Conservation (phyloP, 2,797 vertebrate genomes). For the Acanthurus tractus region DNA sequence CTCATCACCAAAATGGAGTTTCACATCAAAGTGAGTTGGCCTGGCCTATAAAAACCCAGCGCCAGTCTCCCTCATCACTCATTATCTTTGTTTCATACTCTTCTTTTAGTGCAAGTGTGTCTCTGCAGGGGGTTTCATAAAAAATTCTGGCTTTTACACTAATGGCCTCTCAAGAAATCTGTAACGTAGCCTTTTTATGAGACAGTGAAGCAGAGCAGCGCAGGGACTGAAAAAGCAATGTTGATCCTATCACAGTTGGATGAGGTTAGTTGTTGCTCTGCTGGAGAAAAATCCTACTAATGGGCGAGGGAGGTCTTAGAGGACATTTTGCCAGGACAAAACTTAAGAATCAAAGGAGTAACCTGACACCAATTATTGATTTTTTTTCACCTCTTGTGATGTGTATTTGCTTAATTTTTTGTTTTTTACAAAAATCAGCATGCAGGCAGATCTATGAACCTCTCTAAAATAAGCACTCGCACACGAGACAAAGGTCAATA, state of each 20-base stretch:
- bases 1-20: conserved; percentile 99
- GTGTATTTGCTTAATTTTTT: background rate
- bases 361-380: background rate
- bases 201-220: conserved; percentile 12
- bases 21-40: conserved; percentile 94
- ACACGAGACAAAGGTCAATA: conserved; percentile 24
- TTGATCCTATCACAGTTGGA: conserved; percentile 29
- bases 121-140: conserved; percentile 52
- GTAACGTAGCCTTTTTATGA: conserved; percentile 68
- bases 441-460: background rate
- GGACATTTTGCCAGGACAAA: background rate
- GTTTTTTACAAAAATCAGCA: no score
- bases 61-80: conserved; percentile 60
- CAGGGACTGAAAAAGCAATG: conserved; percentile 2
- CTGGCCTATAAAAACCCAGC: conserved; percentile 64
- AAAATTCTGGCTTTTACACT: conserved; percentile 60
- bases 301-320: background rate
- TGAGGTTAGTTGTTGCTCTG: conserved; percentile 18
- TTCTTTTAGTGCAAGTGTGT: conserved; percentile 62
- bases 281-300: conserved; percentile 11
- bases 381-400: background rate
- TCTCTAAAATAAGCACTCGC: background rate
- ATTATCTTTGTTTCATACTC: conserved; percentile 67
- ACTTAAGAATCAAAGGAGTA: background rate
- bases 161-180: conserved; percentile 69